phyloP scores from a whole-genome alignment of 1,140 invertebrate genomes.

The Cotesia vestalis region DNA sequence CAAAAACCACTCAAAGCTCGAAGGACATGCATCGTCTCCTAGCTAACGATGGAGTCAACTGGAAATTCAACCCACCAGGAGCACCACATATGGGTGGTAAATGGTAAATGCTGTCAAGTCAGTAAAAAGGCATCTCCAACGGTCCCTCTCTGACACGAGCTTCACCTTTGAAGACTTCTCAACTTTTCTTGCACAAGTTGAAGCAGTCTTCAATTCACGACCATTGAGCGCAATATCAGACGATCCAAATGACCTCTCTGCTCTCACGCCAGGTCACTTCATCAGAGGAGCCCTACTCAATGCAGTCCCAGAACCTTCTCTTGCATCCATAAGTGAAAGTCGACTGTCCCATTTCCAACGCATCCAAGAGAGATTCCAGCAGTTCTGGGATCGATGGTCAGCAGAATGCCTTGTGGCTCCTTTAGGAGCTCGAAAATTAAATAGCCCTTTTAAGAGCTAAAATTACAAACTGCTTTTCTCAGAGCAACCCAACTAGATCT shows the following conservation, averaged over 20 bases:
- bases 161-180: slow-evolving; percentile 13
- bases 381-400: background rate
- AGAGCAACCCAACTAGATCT: too few species aligned
- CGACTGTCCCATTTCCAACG: background rate
- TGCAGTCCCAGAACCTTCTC: background rate
- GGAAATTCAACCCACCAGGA: slow-evolving; percentile 8
- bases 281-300: background rate
- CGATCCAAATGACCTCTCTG: background rate
- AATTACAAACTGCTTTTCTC: too few species aligned
- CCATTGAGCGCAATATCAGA: background rate
- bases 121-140: background rate
- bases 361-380: background rate
- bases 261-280: slow-evolving; percentile 10
- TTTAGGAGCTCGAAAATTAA: too few species aligned
- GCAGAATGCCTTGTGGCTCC: background rate
- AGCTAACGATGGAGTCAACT: background rate
- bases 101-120: background rate
- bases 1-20: background rate
- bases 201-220: background rate
- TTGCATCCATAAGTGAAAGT: background rate
- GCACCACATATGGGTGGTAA: background rate
- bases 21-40: background rate
- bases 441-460: too few species aligned
- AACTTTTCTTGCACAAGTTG: background rate
- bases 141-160: background rate